Percentiles rank a stretch among this genome's conserved stretches.
phyloP scores from a whole-genome alignment of 2,113 vertebrate genomes.

The Hippolais icterina region DNA sequence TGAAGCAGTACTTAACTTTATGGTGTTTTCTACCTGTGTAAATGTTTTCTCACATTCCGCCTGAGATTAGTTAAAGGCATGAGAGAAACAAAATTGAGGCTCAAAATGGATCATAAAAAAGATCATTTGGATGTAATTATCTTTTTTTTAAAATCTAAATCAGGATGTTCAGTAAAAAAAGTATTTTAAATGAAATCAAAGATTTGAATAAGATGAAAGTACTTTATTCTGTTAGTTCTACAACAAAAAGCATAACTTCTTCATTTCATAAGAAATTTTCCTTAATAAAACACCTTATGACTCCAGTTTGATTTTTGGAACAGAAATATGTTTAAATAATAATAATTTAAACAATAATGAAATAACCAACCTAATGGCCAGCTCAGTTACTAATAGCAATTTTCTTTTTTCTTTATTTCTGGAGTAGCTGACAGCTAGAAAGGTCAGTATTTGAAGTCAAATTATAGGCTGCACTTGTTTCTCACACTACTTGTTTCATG shows the following conservation, averaged over 20 bases:
- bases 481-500: neutral
- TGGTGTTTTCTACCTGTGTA: neutral
- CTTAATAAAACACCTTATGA: neutral
- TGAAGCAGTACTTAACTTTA: neutral
- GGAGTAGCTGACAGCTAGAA: neutral
- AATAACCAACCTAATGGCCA: neutral
- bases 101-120: neutral
- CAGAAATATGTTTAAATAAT: neutral
- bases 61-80: neutral
- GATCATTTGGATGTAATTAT: fast-evolving
- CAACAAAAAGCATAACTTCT: neutral
- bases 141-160: neutral
- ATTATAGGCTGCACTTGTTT: neutral
- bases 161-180: fast-evolving
- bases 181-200: neutral
- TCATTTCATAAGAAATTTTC: neutral
- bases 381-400: neutral
- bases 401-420: neutral
- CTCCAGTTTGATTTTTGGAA: neutral
- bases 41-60: neutral
- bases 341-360: neutral
- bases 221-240: neutral
- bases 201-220: neutral
- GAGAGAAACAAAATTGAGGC: neutral
- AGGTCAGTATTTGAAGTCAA: neutral